These are phyloP conservation scores for Epizoanthus illoricatus DNA, from an alignment of 92 coral and sea anemone genomes.

Conservation along the genomic window DNA sequence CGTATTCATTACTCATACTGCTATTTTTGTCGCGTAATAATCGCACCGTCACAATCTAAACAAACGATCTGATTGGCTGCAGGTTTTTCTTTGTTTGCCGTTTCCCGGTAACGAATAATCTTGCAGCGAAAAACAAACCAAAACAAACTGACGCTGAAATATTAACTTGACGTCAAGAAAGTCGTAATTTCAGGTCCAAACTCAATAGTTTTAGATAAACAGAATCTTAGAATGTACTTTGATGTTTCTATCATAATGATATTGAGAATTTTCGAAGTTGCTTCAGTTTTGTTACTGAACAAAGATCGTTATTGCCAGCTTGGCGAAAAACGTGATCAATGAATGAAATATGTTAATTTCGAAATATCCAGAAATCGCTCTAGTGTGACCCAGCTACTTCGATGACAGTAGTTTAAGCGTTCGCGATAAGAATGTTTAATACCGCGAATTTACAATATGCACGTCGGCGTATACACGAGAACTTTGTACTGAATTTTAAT, in stretches of 20 bases:
- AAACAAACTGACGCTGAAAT: neutral
- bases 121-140: neutral
- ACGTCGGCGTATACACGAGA: neutral
- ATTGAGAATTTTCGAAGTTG: neutral
- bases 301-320: neutral
- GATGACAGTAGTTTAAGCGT: neutral
- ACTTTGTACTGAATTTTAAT: neutral
- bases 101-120: conserved; percentile 22
- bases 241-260: neutral
- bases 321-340: neutral
- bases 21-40: conserved; percentile 21
- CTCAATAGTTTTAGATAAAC: neutral
- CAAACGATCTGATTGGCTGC: conserved; percentile 22
- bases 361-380: conserved; percentile 3
- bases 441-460: neutral
- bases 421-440: neutral
- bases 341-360: neutral
- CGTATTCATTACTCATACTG: neutral
- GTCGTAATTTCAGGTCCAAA: neutral
- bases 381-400: neutral
- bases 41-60: neutral
- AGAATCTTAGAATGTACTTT: neutral
- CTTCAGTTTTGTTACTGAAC: neutral
- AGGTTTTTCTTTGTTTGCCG: neutral
- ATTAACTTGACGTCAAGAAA: neutral